Evolutionary conservation across 2,113 vertebrate genomes (phyloP), one percentile per base, ranked within the genome.

Genomic region (Illadopsis cleaveri): DNA sequence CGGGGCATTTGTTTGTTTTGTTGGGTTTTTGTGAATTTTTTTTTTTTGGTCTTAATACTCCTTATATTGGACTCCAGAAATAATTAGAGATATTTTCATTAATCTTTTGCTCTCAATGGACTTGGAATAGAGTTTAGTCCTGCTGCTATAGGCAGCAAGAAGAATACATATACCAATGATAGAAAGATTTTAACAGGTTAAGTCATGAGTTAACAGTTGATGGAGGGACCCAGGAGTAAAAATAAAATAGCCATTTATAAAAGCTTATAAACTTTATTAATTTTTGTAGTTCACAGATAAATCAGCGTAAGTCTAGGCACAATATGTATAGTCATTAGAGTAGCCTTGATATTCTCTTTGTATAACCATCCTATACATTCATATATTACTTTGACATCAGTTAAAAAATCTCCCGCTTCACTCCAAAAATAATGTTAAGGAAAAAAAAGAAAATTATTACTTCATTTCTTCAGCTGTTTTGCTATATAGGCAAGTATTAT

Each of bases 221-320:
- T 5, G 1, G 17, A 38, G 35, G 44, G 23, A 12, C 3, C 13
- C 22, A 48, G 21, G 24, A 71, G 11, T 9, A 71, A 15, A 86
- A 9, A 37, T 48, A 9, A 85, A 44, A 33, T 50, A 69, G 11
- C 16, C 35, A 16, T 18, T 42, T 45, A 61, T 25, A 78, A 50
- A 24, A 35, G 4, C 2, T 58, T 53, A 38, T 2, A 50, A 21
- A 9, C 1, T 71, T 38, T 23, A 44, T 15, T 62, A 0, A 17
- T 35, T 40, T 84, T n/a, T 60, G 13, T 47, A 31, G 27, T 57
- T 76, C 7, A 30, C 15, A 25, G 30, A 19, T 25, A 44, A 89
- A 66, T 44, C 5, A 78, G 2, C 1, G 0, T 42, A 15, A 70
- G 15, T 58, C 15, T 62, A 2, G 23, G 9, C 9, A 18, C 3